Evolutionary conservation across 2,888 invertebrate species (phyloP), one percentile per base, ranked within the genome.

Genomic region (Synergus laeviventris): DNA sequence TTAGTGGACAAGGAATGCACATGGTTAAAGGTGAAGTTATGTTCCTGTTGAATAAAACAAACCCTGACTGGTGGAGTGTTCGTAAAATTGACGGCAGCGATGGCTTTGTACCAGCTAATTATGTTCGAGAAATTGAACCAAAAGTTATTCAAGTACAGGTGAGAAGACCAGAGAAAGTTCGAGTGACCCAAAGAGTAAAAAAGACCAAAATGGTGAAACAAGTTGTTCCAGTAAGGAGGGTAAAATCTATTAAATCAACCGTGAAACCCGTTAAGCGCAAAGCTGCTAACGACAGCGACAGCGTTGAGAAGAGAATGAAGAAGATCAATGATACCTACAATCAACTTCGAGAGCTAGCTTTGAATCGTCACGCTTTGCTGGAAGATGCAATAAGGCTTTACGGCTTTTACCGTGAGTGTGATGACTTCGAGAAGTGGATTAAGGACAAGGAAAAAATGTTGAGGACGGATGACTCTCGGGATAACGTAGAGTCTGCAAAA

Each of bases 41-140:
- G 96, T 95, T 97, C 87, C 93, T 99, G 1, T 93, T 99, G 81
- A 97, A 96, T 89, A 98, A 98, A 92, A 98, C 97, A 9, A 99
- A 99, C 91, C 95, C 96, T 0, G 99, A 99, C 91, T 99, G 99
- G 99, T 99, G 99, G 99, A 97, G 97, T 86, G 97, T 99, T n/a
- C 93, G 98, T 16, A 97, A 97, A 90, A 94, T 95, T 0, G 97
- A 97, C 88, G 96, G 98, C 0, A 94, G 94, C 0, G 99, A 99
- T 87, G 99, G 99, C 1, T 99, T 98, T 91, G 98, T 99, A 4
- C 99, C 99, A 0, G 98, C 98, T 1, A 98, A 98, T 91, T 99
- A 99, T 91, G 97, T 99, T 16, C 94, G 96, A 45, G 98, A 98
- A 91, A 94, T 97, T 66, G 98, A 98, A 83, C 97, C 98, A 0